Base-by-base conservation (phyloP, 2,113 vertebrate species). In the Candoia aspera region DNA sequence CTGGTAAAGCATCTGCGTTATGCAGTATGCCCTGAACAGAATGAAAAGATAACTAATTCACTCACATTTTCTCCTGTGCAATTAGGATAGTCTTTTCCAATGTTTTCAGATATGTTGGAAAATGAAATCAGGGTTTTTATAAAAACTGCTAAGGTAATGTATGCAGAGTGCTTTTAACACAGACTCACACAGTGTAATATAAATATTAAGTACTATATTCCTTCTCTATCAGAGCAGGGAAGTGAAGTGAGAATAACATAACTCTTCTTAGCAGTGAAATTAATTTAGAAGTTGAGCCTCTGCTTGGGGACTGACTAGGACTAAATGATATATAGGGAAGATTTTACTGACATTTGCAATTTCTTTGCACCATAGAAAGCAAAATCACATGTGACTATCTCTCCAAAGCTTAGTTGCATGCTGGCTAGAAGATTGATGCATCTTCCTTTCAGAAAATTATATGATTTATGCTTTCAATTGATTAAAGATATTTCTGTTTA, bases 401-500 rank as follows among this genome's bases (percentile, higher is more conserved):
- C 68, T 37, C 64, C 9, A 58, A 83, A 57, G 53, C n/a, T 79
- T 55, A 90, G 68, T 19, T 90, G 21, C 26, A 55, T 29, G 54
- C 55, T 90, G 89, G 55, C n/a, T 58, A 84, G n/a, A 29, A 58
- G 68, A 59, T 21, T 89, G 17, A 84, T 84, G 54, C 53, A 42
- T 83, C 54, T 84, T 58, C 33, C 89, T 26, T 83, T 46, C 55
- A 84, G 24, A 84, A 84, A 90, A 83, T 59, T 4, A 46, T 84
- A 21, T 17, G 12, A 55, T 55, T 90, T 79, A 57, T 55, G 33
- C 12, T 84, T 13, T 84, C 33, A 59, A 59, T 90, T 84, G 89
- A 90, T 90, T 55, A 90, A 90, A 90, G 46, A 79, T 90, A 79
- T 90, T 79, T 79, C 54, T 37, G 49, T 57, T 79, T 90, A 90